Evolutionary conservation across 2,797 vertebrate genomes (phyloP), one percentile per base, ranked within the genome.

Genomic region (Enteromius thamalakanensis): DNA sequence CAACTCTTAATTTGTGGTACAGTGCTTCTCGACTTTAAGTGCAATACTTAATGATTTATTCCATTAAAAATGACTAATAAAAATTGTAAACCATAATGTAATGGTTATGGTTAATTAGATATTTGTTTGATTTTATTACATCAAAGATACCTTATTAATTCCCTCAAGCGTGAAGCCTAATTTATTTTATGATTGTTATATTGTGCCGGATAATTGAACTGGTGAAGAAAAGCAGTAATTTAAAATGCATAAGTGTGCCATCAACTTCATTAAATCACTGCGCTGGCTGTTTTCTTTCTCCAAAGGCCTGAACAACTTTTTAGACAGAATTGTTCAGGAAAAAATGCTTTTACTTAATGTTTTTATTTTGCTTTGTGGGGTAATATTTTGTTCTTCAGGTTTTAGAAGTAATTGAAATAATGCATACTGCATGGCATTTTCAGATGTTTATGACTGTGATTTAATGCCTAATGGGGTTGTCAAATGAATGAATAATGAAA

Each of bases 131-230:
- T 79, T 79, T 81, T 68, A 87, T 62, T 77, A 68, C 62, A 74
- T 67, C 70, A 86, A 80, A 70, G 69, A 84, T 69, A 74, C 72
- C 71, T 70, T 47, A 29, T 82, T 70, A 82, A 82, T 82, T 82
- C 79, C 79, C 70, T 82, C 78, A 70, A 51, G 80, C 12, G 53
- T 32, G 55, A 84, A 79, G 70, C 77, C 60, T 67, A 34, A 69
- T 76, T 75, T 58, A 79, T 79, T 82, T 82, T 79, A 79, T 51
- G 79, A 82, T 71, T 79, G 75, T 76, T 76, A 60, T 80, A 67
- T 79, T 75, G 79, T 84, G 55, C 55, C 45, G 10, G 68, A 82
- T 84, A 87, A 84, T 87, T 84, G 83, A 84, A 58, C 84, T 12
- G 42, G 74, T 23, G 60, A 81, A 83, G 58, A 76, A 79, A 87